These are phyloP conservation scores for Erpetoichthys calabaricus DNA, from an alignment of 2,797 vertebrate species.

Conservation along the genomic window DNA sequence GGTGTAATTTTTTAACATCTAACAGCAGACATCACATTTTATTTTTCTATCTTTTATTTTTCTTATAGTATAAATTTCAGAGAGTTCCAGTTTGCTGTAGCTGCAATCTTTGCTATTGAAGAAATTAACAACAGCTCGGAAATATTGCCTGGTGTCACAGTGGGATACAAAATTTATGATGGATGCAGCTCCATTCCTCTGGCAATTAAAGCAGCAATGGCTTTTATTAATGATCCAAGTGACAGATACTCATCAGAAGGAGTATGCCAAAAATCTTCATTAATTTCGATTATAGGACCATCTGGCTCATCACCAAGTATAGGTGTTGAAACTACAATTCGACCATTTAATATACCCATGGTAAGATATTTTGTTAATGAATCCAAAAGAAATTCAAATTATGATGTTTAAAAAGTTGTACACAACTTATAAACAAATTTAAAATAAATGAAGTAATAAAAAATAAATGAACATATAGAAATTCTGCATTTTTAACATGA, in stretches of 20 bases:
- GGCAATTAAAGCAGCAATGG: slow-evolving; percentile 45
- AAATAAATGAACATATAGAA: too few relatives aligned
- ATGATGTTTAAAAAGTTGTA: too few relatives aligned
- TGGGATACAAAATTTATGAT: slow-evolving; percentile 55
- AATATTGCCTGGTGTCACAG: slow-evolving; percentile 38
- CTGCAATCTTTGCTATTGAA: slow-evolving; percentile 57
- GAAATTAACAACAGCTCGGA: slow-evolving; percentile 57
- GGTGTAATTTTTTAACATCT: too few relatives aligned
- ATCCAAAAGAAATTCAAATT: too few relatives aligned
- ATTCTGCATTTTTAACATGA: too few relatives aligned
- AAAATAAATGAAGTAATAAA: too few relatives aligned
- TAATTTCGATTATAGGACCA: slow-evolving; percentile 52
- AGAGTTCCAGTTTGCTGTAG: slow-evolving; percentile 53
- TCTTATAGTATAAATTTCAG: slow-evolving; percentile 42
- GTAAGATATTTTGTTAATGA: slow-evolving; percentile 20
- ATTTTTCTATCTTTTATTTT: too few relatives aligned
- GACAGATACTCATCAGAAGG: slow-evolving; percentile 5
- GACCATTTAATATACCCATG: slow-evolving; percentile 56
- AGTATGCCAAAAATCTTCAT: slow-evolving; percentile 35
- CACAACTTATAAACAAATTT: too few relatives aligned
- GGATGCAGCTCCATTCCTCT: slow-evolving; percentile 53
- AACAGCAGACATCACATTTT: too few relatives aligned
- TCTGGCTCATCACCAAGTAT: slow-evolving; percentile 59
- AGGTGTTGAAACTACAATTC: slow-evolving; percentile 49
- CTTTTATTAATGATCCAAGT: slow-evolving; percentile 44